A percentile compares a stretch with the other conserved stretches of the same genome.
These are phyloP conservation scores for Lasioglossum calceatum DNA, from an alignment of 2,888 invertebrate genomes.

Conservation along the genomic window DNA sequence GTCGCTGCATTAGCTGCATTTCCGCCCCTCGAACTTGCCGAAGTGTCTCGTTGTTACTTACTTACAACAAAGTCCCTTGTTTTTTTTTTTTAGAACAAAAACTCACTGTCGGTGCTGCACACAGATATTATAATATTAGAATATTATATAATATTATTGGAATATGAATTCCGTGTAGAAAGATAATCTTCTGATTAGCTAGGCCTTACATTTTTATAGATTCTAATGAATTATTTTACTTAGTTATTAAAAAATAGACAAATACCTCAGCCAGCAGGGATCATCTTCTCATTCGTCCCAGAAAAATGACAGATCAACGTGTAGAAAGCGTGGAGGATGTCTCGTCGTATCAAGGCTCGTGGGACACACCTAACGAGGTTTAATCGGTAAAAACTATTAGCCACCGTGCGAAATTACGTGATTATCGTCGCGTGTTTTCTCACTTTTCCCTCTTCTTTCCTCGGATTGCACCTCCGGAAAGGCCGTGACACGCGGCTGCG, in stretches of 20 bases:
- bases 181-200: too few species aligned
- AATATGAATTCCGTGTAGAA: too few species aligned
- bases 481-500: conserved; percentile 3
- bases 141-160: too few species aligned
- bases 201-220: too few species aligned
- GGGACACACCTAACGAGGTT: not conserved
- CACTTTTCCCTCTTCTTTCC: not conserved
- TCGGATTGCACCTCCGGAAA: not conserved
- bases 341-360: not conserved
- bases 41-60: not conserved
- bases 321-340: not conserved
- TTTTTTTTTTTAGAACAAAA: not conserved
- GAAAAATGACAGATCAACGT: not conserved
- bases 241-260: too few species aligned
- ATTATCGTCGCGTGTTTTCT: not conserved
- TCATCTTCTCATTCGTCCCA: not conserved
- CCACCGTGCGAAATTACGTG: not conserved
- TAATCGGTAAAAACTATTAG: not conserved
- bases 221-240: not conserved
- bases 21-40: not conserved
- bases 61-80: not conserved
- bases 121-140: too few species aligned
- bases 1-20: not conserved
- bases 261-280: too few species aligned
- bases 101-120: not conserved